Conservation (phyloP, 2,888 invertebrate species). For the Nymphalis polychloros region DNA sequence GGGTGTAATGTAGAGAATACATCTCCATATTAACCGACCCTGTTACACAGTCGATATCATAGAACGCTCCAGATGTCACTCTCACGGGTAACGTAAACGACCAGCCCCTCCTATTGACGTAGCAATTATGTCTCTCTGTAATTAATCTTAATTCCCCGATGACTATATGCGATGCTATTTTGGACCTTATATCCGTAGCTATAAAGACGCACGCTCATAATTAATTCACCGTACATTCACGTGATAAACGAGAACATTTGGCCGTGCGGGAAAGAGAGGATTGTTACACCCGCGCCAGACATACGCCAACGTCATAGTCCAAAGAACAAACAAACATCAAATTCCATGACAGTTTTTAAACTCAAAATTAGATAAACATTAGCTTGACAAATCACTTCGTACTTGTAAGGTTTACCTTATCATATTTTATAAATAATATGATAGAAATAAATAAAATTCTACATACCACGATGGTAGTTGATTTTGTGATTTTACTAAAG, state of each 20-base stretch:
- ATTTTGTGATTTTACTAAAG: no score
- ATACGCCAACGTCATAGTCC: neutral
- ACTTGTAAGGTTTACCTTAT: no score
- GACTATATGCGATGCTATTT: slow-evolving; percentile 9
- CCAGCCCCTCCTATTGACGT: slow-evolving; percentile 31
- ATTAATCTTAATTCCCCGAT: slow-evolving; percentile 37
- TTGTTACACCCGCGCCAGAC: neutral
- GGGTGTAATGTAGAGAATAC: no score
- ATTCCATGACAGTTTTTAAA: no score
- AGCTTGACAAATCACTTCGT: no score
- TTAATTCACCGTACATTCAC: slow-evolving; percentile 22
- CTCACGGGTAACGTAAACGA: slow-evolving; percentile 7
- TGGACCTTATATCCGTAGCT: slow-evolving; percentile 3
- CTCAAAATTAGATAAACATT: no score
- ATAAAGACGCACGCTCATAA: slow-evolving; percentile 20
- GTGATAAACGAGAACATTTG: slow-evolving; percentile 12
- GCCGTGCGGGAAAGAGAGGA: slow-evolving; percentile 9
- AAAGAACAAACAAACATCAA: no score
- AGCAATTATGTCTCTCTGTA: slow-evolving; percentile 35
- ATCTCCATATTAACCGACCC: neutral
- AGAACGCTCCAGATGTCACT: slow-evolving; percentile 7
- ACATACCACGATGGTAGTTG: no score
- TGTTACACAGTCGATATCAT: neutral
- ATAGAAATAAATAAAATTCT: no score
- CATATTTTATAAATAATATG: no score